Evolutionary conservation across 1,140 invertebrate genomes (phyloP), one percentile per base, ranked within the genome.

Genomic region (Sycobia sp.): DNA sequence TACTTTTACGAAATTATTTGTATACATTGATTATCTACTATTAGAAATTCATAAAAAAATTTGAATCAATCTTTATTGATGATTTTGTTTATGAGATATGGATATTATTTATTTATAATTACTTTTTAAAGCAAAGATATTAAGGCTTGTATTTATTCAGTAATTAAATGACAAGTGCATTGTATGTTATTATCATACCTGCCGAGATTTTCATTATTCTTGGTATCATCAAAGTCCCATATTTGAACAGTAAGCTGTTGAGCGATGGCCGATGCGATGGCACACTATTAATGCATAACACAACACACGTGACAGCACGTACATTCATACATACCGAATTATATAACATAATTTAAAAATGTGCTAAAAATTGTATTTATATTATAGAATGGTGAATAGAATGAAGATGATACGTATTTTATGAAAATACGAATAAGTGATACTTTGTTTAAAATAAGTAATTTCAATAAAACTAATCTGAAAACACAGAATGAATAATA

Each of bases 151-250:
- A 9, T 55, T 41, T 41, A 14, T 4, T 11, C 14, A 41, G 27
- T 20, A 9, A n/a, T 25, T 23, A 13, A 47, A 18, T 4, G 8
- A 32, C 29, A 20, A 20, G 2, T n/a, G 27, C 32, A 25, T 29
- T 55, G 41, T 29, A 56, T 46, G 23, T 27, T 16, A 39, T 39
- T 66, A 43, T 67, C 84, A 86, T 86, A 93, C 91, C 90, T 92
- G 80, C 91, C 91, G 64, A 93, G 85, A 71, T 81, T 85, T 80
- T 93, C 91, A 81, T 96, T 91, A 74, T 91, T 89, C 74, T 88
- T 92, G 53, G 90, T 86, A 76, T 95, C 93, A 77, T 95, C 91
- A 76, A 86, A 86, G 84, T 96, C 94, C 86, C 87, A 89, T 63
- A 95, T 78, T 71, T 89, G 86, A 68, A 95, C 79, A 67, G 89